Base-by-base conservation (phyloP, 2,113 vertebrate genomes). In the Hyla sarda region DNA sequence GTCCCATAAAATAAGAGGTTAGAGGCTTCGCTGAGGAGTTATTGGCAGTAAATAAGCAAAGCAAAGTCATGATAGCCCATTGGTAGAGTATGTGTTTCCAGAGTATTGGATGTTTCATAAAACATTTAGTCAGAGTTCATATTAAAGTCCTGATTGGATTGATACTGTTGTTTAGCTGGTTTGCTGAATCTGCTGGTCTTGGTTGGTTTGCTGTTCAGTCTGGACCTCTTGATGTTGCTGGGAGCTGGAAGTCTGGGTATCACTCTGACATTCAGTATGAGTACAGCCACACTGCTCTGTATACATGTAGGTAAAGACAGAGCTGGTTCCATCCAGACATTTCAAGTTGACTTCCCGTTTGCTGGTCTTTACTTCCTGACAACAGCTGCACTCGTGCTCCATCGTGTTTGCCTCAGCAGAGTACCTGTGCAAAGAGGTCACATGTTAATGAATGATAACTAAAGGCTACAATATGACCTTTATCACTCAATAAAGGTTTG, bases 231-330 rank as follows among this genome's bases (percentile, higher is more conserved):
- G 14, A 19, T 67, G 23, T 32, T 60, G 11, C 25, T 75, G 34
- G 47, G 50, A 0, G 45, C 0, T 47, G 9, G 56, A 5, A 32
- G 83, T 30, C 1, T 4, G n/a, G 12, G 12, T 16, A 16, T 0
- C 30, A 10, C 6, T 76, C 5, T 45, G 0, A 37, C 94, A 95
- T 1, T 17, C 87, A 23, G 73, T 80, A 10, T 0, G 21, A 67
- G 48, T 79, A 34, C 95, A 96, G 83, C 88, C 91, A 0, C 94
- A 96, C 82, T 92, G 83, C n/a, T 95, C 92, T 67, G 91, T 90
- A 0, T 92, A 89, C 25, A 73, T 84, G 85, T 92, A 94, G 50
- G 84, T 88, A 83, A 94, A 88, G 28, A 88, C 74, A 0, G 72
- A 47, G 25, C 32, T 62, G 25, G 90, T 92, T 78, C 92, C 92